A percentile compares a stretch with the other conserved stretches of the same genome.
These are phyloP conservation scores for Dascillus cervinus DNA, from an alignment of 2,888 invertebrate species.

Conservation along the genomic window DNA sequence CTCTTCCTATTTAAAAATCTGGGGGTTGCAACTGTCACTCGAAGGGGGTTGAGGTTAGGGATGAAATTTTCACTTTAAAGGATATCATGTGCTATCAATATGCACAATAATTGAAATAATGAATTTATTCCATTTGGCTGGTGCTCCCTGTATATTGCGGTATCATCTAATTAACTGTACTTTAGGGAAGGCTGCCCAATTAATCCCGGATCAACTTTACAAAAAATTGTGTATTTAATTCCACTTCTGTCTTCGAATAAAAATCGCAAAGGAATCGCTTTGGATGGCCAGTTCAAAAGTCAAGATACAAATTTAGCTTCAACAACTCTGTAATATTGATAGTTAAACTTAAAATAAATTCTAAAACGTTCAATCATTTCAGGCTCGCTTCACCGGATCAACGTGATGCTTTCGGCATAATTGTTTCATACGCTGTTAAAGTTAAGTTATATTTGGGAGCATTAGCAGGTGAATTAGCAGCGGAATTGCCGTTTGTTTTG, in stretches of 20 bases:
- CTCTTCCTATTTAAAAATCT: too few relatives aligned
- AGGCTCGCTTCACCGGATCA: constrained; percentile 70
- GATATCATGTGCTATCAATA: too few relatives aligned
- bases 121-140: too few relatives aligned
- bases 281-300: constrained; percentile 83
- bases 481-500: constrained; percentile 84
- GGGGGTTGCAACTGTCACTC: too few relatives aligned
- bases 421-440: constrained; percentile 92
- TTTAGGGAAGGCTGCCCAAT: constrained; percentile 81
- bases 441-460: constrained; percentile 91
- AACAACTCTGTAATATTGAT: constrained; percentile 86
- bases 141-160: too few relatives aligned
- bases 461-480: constrained; percentile 84
- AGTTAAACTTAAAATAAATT: constrained; percentile 32
- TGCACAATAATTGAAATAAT: too few relatives aligned
- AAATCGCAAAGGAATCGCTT: constrained; percentile 81
- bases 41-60: too few relatives aligned
- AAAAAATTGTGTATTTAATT: constrained; percentile 80
- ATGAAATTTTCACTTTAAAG: too few relatives aligned
- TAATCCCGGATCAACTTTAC: constrained; percentile 77
- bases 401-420: constrained; percentile 89
- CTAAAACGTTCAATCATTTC: constrained; percentile 18
- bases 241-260: constrained; percentile 72
- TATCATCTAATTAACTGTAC: too few relatives aligned
- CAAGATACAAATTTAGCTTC: constrained; percentile 83